Evolutionary conservation across 92 coral and sea anemone species (phyloP), one percentile per base, ranked within the genome.

Genomic region (Meandrina meandrites): DNA sequence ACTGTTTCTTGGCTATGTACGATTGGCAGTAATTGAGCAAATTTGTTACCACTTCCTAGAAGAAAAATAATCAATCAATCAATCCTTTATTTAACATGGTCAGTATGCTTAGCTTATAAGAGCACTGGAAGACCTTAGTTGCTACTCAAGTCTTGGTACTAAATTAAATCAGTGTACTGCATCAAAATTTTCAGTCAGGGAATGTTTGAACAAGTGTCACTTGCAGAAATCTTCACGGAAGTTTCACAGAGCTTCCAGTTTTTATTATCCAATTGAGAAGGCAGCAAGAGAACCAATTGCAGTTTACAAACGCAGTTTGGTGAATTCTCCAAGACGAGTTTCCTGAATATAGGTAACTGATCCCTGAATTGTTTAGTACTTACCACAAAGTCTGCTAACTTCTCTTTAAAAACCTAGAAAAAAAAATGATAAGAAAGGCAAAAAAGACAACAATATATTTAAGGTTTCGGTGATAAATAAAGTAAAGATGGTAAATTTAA

Each of bases 1-100:
- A 96, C 67, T 97, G 98, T 86, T 97, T 93, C 92, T 93, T 97
- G 45, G 96, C 94, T 16, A 97, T 94, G 53, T 95, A 95, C 22
- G 99, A 93, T 31, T 92, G 97, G 66, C 98, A 93, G 88, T 97
- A 96, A 22, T 87, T 69, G 84, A 97, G 93, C 70, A 93, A 89
- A 69, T 94, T 94, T 32, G 92, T 93, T 50, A 89, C 94, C 45
- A 91, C 92, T 98, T 97, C 86, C 27, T 86, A 51, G 15, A 67
- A 67, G 21, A 54, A 84, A 36, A 83, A 70, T 0, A 62, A 35
- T 14, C 58, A 83, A n/a, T n/a, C n/a, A n/a, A n/a, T n/a, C n/a
- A n/a, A n/a, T n/a, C n/a, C n/a, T n/a, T n/a, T n/a, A n/a, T n/a
- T n/a, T n/a, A n/a, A n/a, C n/a, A n/a, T n/a, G n/a, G n/a, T n/a